Base-by-base conservation (phyloP, 2,888 invertebrate genomes). In the Ichneumoninae sp. region DNA sequence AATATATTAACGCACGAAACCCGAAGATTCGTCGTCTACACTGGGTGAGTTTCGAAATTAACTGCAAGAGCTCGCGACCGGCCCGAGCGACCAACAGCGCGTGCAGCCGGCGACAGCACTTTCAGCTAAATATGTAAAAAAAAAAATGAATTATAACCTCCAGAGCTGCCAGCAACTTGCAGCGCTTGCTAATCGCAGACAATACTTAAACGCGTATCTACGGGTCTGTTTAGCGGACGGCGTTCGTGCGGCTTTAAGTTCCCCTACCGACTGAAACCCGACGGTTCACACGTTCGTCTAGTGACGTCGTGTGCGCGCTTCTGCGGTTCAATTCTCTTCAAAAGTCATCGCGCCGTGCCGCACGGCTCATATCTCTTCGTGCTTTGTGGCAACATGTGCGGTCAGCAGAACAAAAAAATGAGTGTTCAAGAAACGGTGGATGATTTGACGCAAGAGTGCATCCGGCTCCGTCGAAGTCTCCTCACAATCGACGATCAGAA, bases 401-500 rank as follows among this genome's bases (percentile, higher is more conserved):
- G 87, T 26, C 86, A 87, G 57, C 75, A 86, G 57, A 87, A 87
- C 82, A 84, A 86, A 88, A 92, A 90, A 75, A 93, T 93, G 93
- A 91, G 88, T 80, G 86, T 90, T 10, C 89, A 89, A 75, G 88
- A 90, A 44, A 89, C 84, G n/a, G 85, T 93, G 22, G 89, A 91
- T 66, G 89, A 92, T 86, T 86, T 93, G 40, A 92, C 95, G 68
- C 95, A 95, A 87, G 92, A 94, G 62, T 95, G 96, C 76, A 95
- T 95, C 91, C 95, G 96, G 87, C 93, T 96, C 86, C 94, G 95
- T 33, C 94, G 94, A 54, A 94, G 94, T 69, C 89, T 95, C 84
- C 91, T 90, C 65, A 83, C 90, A 54, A 89, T 89, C 3, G 92
- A 90, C 57, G 93, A 91, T 86, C 94, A 93, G 36, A 88, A 93